Evolutionary conservation across 2,888 invertebrate genomes (phyloP).

Genomic region (Ditylenchus weischeri): DNA sequence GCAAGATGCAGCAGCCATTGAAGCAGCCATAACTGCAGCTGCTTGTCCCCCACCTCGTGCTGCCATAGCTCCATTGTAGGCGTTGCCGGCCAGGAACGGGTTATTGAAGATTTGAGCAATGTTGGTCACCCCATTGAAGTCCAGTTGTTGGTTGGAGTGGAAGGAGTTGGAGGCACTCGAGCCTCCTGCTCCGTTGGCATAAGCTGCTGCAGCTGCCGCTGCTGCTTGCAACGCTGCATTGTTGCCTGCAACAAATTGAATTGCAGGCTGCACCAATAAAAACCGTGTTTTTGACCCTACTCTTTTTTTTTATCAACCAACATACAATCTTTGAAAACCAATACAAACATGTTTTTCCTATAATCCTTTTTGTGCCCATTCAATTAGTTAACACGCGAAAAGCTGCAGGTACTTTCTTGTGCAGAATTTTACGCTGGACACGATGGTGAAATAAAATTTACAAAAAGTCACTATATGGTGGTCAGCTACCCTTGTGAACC

Average conservation of each 20-base stretch:
- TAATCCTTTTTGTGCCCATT: too few relatives aligned
- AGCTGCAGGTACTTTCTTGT: too few relatives aligned
- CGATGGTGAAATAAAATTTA: too few relatives aligned
- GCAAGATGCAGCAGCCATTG: conserved; percentile 14
- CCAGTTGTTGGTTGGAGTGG: conserved; percentile 24
- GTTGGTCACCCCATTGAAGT: conserved; percentile 39
- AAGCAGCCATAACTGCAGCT: conserved; percentile 32
- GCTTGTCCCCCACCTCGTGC: conserved; percentile 8
- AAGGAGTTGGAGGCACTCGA: background rate
- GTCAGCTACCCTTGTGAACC: too few relatives aligned
- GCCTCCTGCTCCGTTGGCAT: conserved; percentile 19
- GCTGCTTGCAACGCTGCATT: conserved; percentile 19
- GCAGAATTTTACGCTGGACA: too few relatives aligned
- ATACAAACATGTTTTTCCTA: too few relatives aligned
- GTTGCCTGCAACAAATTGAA: conserved; percentile 12
- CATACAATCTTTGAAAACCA: too few relatives aligned
- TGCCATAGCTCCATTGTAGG: conserved; percentile 24
- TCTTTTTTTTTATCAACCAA: too few relatives aligned
- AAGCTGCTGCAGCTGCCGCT: conserved; percentile 16
- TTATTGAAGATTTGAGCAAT: conserved; percentile 37
- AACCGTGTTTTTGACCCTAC: too few relatives aligned
- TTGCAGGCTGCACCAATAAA: too few relatives aligned
- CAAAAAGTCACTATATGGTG: too few relatives aligned
- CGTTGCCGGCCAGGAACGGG: conserved; percentile 22
- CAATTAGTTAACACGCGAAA: too few relatives aligned